Conservation (phyloP, 2,888 invertebrate genomes). For the Druceiella hillmani region DNA sequence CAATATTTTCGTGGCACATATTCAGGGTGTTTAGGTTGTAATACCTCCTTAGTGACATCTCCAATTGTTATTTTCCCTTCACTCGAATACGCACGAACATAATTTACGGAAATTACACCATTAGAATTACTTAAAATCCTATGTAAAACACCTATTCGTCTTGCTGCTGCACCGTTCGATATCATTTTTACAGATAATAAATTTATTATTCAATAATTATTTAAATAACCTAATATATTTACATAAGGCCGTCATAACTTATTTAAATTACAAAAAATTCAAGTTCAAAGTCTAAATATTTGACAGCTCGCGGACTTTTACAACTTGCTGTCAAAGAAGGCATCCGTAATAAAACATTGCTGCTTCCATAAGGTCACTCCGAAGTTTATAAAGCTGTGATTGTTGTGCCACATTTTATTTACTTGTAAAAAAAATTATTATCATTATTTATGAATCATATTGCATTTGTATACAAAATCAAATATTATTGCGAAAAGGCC, state of each 20-base stretch:
- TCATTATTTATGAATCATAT: no score
- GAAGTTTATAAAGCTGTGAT: no score
- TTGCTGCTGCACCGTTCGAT: constrained; percentile 30
- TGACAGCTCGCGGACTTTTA: no score
- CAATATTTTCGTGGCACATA: constrained; percentile 81
- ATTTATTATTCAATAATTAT: background rate
- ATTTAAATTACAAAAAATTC: background rate
- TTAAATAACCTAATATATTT: background rate
- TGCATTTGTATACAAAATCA: no score
- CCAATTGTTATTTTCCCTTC: constrained; percentile 64
- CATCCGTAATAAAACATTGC: no score
- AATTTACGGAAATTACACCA: constrained; percentile 35
- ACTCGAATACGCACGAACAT: constrained; percentile 41
- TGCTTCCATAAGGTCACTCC: no score
- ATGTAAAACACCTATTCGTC: constrained; percentile 47
- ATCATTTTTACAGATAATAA: no score
- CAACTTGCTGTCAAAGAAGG: no score
- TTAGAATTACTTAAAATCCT: constrained; percentile 44
- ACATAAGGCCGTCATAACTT: background rate
- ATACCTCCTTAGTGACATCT: constrained; percentile 59
- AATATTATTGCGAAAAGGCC: no score
- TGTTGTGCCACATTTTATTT: no score
- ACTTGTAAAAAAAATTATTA: no score
- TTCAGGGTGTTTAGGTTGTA: constrained; percentile 61
- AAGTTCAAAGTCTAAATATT: background rate